Percentiles rank a stretch among this genome's conserved stretches.
Conservation (phyloP, 2,113 vertebrate genomes). For the Chaetodon trifascialis region DNA sequence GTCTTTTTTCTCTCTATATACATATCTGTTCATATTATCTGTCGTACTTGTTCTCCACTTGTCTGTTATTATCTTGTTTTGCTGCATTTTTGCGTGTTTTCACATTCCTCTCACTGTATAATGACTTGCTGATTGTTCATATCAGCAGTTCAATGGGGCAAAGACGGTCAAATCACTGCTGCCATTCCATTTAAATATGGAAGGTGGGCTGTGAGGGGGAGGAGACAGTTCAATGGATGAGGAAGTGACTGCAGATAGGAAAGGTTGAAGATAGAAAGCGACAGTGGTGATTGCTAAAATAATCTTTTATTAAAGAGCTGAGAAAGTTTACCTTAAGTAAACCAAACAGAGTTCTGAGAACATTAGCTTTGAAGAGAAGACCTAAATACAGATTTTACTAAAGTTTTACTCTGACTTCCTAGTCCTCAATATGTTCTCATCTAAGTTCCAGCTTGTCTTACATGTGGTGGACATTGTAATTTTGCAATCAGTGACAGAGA, state of each 20-base stretch:
- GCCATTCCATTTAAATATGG: conserved; percentile 15
- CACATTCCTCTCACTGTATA: background rate
- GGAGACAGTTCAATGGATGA: background rate
- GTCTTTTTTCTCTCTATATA: background rate
- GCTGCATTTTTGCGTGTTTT: background rate
- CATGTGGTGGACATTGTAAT: background rate
- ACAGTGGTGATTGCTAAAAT: background rate
- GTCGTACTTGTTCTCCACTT: background rate
- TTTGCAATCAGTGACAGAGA: no score
- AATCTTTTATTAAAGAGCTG: background rate
- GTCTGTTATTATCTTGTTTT: background rate
- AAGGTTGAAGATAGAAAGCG: background rate
- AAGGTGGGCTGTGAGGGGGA: background rate
- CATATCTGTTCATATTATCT: background rate
- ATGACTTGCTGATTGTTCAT: conserved; percentile 27
- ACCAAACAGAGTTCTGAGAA: background rate
- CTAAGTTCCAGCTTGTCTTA: background rate
- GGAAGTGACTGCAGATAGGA: background rate
- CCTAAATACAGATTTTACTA: background rate
- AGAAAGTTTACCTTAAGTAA: background rate
- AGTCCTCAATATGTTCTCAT: background rate
- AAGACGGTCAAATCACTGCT: background rate
- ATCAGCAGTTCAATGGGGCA: conserved; percentile 36
- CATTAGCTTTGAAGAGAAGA: background rate
- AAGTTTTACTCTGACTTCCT: background rate